phyloP scores from a whole-genome alignment of 1,140 invertebrate genomes.

The Chironomus tepperi region DNA sequence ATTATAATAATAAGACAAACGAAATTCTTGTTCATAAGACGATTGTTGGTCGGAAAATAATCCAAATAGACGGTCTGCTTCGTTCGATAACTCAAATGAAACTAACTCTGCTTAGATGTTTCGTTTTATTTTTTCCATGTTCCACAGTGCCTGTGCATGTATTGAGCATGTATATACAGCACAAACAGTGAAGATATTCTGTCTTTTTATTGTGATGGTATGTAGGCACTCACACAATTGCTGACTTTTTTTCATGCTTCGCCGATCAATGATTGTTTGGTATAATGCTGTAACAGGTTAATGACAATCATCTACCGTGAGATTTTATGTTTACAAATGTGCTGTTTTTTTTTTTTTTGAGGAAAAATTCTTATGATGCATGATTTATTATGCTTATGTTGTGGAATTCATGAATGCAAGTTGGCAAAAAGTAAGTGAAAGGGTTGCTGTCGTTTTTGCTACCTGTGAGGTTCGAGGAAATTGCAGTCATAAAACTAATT shows the following conservation, averaged over 20 bases:
- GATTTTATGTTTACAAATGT: background rate
- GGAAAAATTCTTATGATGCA: too few species aligned
- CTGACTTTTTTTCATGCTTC: background rate
- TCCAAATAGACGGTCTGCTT: background rate
- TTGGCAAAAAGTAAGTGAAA: too few species aligned
- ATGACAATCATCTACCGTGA: background rate
- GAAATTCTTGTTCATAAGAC: too few species aligned
- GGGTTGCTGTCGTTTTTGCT: too few species aligned
- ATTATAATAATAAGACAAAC: too few species aligned
- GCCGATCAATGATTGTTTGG: background rate
- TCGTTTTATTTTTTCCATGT: slow-evolving; percentile 7
- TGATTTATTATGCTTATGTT: too few species aligned
- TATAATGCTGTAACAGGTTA: background rate
- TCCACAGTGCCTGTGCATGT: background rate
- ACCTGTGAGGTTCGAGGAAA: too few species aligned
- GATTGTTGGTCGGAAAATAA: background rate
- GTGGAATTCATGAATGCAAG: too few species aligned
- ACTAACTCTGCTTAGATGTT: background rate
- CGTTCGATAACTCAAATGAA: background rate
- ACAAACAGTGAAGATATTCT: background rate
- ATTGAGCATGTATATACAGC: background rate
- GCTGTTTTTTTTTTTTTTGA: background rate
- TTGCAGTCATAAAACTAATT: too few species aligned
- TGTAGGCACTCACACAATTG: background rate
- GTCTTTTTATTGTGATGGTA: background rate